Evolutionary conservation across 2,888 invertebrate genomes (phyloP), one percentile per base, ranked within the genome.

Genomic region (Caenorhabditis sp.): DNA sequence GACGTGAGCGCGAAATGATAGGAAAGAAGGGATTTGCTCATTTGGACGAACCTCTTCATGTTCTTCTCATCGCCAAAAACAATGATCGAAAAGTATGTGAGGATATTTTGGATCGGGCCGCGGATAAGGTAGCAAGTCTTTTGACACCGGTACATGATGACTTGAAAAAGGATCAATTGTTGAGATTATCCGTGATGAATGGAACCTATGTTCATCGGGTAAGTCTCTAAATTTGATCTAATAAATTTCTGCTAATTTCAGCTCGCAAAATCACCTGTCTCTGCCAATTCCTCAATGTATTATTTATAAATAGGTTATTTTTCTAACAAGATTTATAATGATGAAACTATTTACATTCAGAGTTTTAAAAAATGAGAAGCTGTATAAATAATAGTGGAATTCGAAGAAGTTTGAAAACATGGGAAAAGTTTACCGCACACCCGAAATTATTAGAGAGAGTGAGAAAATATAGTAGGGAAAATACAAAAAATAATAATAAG

Each of bases 121-220:
- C 96, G 52, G 95, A 95, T 87, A 97, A 97, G 92, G 95, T 99
- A 74, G 95, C 94, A 90, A 95, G 95, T 89, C 92, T 99, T 88
- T 92, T 99, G 86, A 92, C 97, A 89, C 97, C 97, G 89, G 95
- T 95, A 63, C 97, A 99, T 91, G 99, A 99, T 90, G 97, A 97
- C 90, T 91, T 97, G 88, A 99, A 99, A 92, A 97, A 97, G 90
- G 92, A 96, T 88, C 97, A 99, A 91, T 91, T 99, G 25, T 59
- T 99, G 95, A 97, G 99, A 90, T 91, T 99, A 89, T 97, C 99
- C 88, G 97, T 99, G 88, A 96, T 99, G 89, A 99, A 97, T 89
- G 99, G 99, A 89, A 99, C 97, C 14, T 77, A 80, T 61, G 62
- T 49, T 20, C 59, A 59, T 21, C 38, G 59, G 23, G 58, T 36